Conservation (phyloP, 1,140 invertebrate species). For the Drosophila quadrilineata region DNA sequence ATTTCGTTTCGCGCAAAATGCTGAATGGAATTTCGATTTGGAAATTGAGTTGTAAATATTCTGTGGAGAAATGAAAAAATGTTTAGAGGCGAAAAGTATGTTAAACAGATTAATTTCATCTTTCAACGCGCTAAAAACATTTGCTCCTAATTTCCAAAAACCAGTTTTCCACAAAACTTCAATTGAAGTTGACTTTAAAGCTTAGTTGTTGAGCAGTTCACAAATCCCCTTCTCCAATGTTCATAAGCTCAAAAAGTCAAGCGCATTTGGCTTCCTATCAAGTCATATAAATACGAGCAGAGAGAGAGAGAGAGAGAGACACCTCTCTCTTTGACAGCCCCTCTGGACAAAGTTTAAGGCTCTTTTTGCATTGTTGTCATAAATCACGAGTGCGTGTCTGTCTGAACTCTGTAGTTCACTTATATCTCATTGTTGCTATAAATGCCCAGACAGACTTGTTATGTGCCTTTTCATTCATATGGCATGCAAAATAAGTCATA, state of each 20-base stretch:
- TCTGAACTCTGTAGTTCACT: conserved; percentile 46
- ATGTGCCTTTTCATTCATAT: conserved; percentile 64
- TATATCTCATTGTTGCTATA: conserved; percentile 50
- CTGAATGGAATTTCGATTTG: conserved; percentile 15
- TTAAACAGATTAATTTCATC: neutral
- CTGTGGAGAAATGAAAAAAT: neutral
- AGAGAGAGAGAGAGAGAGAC: too few species aligned
- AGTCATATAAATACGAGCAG: conserved; percentile 12
- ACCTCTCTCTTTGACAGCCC: conserved; percentile 5
- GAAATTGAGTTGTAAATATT: conserved; percentile 18
- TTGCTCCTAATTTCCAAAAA: too few species aligned
- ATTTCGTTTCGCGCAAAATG: conserved; percentile 18
- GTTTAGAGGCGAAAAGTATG: neutral
- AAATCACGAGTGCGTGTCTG: conserved; percentile 57
- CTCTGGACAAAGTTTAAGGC: conserved; percentile 60
- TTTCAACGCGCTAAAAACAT: too few species aligned
- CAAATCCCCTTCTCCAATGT: conserved; percentile 15
- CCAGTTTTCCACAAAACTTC: neutral
- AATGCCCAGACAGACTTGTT: conserved; percentile 23
- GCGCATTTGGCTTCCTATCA: conserved; percentile 37
- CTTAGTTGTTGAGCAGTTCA: neutral
- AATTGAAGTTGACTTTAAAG: neutral
- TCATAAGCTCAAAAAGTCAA: conserved; percentile 37
- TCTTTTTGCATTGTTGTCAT: conserved; percentile 52
- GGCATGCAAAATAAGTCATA: conserved; percentile 46